Percentiles rank a stretch among this genome's conserved stretches.
Conservation (phyloP, 2,797 vertebrate genomes). For the Pelodytes ibericus region DNA sequence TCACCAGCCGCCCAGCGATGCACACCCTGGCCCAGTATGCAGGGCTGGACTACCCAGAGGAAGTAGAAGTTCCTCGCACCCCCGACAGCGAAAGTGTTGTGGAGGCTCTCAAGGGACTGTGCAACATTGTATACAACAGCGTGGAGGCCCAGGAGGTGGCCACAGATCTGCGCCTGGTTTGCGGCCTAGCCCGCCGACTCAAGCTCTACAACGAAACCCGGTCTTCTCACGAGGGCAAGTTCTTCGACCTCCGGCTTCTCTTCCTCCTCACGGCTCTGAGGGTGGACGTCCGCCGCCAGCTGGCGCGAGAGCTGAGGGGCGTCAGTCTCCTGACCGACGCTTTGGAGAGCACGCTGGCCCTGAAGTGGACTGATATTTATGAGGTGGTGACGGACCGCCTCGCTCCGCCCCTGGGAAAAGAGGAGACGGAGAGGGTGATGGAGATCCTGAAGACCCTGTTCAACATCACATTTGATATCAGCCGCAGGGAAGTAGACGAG, state of each 20-base stretch:
- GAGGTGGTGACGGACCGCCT: slow-evolving; percentile 66
- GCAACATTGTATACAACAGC: slow-evolving; percentile 81
- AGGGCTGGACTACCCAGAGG: slow-evolving; percentile 63
- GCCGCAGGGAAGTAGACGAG: slow-evolving; percentile 73
- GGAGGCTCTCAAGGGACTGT: slow-evolving; percentile 79
- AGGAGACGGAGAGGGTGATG: slow-evolving; percentile 70
- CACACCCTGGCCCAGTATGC: slow-evolving; percentile 69
- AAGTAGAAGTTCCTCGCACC: slow-evolving; percentile 59
- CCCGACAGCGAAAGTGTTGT: slow-evolving; percentile 65
- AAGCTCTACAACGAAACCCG: slow-evolving; percentile 60
- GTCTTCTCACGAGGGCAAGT: slow-evolving; percentile 70
- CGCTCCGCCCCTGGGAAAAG: slow-evolving; percentile 67
- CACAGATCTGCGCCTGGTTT: slow-evolving; percentile 71
- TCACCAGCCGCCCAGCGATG: slow-evolving; percentile 71
- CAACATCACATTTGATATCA: slow-evolving; percentile 75
- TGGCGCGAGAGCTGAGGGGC: slow-evolving; percentile 62
- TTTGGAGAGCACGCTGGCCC: slow-evolving; percentile 71
- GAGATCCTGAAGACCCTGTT: slow-evolving; percentile 81
- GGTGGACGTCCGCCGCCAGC: slow-evolving; percentile 73
- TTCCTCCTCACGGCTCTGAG: slow-evolving; percentile 78
- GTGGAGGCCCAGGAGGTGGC: slow-evolving; percentile 77
- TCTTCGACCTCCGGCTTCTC: slow-evolving; percentile 79
- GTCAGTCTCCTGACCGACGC: slow-evolving; percentile 72
- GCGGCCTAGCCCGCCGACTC: slow-evolving; percentile 69
- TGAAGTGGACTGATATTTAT: slow-evolving; percentile 72